A percentile compares a stretch with the other conserved stretches of the same genome.
Evolutionary conservation across 2,797 vertebrate genomes (phyloP).

Genomic region (Paratrypauchen microcephalus): DNA sequence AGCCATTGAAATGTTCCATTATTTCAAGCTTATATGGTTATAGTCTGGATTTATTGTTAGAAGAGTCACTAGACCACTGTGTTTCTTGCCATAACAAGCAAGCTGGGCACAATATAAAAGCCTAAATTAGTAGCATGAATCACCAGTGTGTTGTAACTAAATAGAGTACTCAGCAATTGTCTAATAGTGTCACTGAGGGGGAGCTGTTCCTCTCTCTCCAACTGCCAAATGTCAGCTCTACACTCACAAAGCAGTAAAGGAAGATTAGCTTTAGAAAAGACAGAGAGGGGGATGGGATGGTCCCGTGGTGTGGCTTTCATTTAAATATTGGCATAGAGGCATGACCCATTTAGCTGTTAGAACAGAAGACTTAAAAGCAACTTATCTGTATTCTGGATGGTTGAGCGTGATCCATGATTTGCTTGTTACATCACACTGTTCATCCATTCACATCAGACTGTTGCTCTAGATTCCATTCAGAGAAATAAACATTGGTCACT

Average conservation of each 20-base stretch:
- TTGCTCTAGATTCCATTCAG: background rate
- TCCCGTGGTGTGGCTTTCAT: background rate
- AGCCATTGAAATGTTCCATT: background rate
- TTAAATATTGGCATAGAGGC: background rate
- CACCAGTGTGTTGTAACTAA: slow-evolving; percentile 60
- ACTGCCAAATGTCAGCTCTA: slow-evolving; percentile 37
- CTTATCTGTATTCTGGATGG: background rate
- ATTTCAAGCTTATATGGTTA: background rate
- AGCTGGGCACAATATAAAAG: slow-evolving; percentile 59
- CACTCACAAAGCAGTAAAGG: slow-evolving; percentile 19
- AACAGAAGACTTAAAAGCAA: background rate
- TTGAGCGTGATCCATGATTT: background rate
- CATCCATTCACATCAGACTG: slow-evolving; percentile 1
- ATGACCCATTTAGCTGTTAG: background rate
- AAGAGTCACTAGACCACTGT: slow-evolving; percentile 18
- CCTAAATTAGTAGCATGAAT: slow-evolving; percentile 71
- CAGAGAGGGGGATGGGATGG: background rate
- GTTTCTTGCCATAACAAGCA: slow-evolving; percentile 41
- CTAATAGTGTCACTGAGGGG: slow-evolving; percentile 28
- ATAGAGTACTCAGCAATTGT: slow-evolving; percentile 48
- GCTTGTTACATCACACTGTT: background rate
- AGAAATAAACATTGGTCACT: background rate
- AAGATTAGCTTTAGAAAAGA: background rate
- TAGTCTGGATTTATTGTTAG: background rate
- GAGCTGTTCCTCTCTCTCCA: slow-evolving; percentile 24